Evolutionary conservation across 2,888 invertebrate species (phyloP), one percentile per base, ranked within the genome.

Genomic region (Agrochola macilenta): DNA sequence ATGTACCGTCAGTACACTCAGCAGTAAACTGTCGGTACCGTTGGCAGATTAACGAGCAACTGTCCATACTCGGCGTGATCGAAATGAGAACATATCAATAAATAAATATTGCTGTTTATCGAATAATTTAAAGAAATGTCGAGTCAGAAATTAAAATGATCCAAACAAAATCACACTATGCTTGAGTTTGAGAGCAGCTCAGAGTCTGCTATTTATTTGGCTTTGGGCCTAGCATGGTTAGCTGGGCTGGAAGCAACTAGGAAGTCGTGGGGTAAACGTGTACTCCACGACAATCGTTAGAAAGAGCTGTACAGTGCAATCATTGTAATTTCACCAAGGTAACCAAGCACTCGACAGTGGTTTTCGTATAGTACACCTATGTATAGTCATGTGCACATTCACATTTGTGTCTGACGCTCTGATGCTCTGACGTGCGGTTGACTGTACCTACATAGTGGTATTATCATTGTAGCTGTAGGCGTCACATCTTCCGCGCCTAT

Each of bases 1-100:
- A 61, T 74, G 87, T 79, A 81, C 74, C 65, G 84, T 61, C 84
- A 76, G 71, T 64, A 57, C 11, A 12, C 43, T 69, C 78, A 57
- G 75, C 84, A 74, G 63, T 72, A 69, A 79, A 71, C 68, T 61
- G 76, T n/a, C 14, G 58, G 61, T 84, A 84, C 84, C 84, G 84
- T 84, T 81, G 73, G 73, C 73, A 75, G 66, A 80, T 80, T 71
- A 73, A 64, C 80, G 66, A 75, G 20, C 72, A 64, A 68, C 66
- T 65, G 80, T 52, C 52, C 70, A 39, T 43, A 70, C 46, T 26
- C 35, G 39, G 60, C 30, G 46, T 54, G 23, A 71, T 60, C 26
- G 58, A 46, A 79, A 69, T 35, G 64, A 75, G 69, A 54, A 75
- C 69, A 69, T 58, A 60, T 72, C 52, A 65, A 46, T 66, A 54